Evolutionary conservation across 2,797 vertebrate species (phyloP), one percentile per base, ranked within the genome.

Genomic region (Gymnothorax reevesii): DNA sequence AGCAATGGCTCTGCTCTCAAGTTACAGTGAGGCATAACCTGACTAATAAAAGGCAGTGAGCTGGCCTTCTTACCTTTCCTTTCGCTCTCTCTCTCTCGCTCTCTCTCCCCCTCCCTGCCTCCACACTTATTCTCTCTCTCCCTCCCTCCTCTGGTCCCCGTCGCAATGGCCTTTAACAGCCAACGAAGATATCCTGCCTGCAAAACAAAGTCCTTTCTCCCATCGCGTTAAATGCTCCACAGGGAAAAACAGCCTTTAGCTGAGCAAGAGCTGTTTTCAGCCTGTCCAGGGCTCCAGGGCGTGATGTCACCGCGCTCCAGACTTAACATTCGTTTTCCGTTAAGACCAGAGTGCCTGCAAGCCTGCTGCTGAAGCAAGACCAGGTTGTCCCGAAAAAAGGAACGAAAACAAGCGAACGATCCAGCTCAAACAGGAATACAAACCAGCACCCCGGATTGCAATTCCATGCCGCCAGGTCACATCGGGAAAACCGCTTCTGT

Each of bases 31-130:
- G 69, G 82, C 55, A 60, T 60, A 57, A 57, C 82, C 55, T 57
- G 57, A 75, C 57, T 60, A 64, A 62, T 42, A 71, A 13, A 27
- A 55, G 3, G 57, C 59, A n/a, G 15, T 49, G 59, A 75, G 54
- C 85, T 64, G 88, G 82, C 85, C 59, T 87, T 77, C 84, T 80
- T 88, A 33, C 85, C 84, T 59, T 83, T 82, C 84, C 57, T 66
- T 86, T 88, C 73, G 52, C 64, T 85, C 83, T 73, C 82, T 66
- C 27, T 75, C 73, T 73, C 17, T 86, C 62, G 77, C 57, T 85
- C 91, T 90, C 91, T 92, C 91, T 33, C 69, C 88, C 87, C 66
- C 83, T 88, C 22, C 90, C 62, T 84, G 79, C 85, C 86, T 87
- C 85, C n/a, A 83, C 83, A 87, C 87, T 85, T n/a, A 69, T 69